Evolutionary conservation across 2,797 vertebrate genomes (phyloP).

Genomic region (Onychomys arenicola): DNA sequence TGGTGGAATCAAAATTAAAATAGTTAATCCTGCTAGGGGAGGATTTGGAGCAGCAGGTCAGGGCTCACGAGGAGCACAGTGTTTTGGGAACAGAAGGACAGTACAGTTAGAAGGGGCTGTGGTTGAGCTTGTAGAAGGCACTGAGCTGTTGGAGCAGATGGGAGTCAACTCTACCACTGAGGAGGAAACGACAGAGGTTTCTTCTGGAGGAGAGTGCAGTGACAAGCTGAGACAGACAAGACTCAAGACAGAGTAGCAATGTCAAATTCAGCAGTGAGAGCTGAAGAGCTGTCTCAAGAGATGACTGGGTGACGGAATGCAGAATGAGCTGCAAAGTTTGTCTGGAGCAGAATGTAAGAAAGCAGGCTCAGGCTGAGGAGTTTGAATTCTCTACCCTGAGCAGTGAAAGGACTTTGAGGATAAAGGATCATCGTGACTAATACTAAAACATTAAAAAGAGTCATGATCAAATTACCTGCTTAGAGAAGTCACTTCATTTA

Average conservation of each 20-base stretch:
- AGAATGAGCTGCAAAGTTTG: background rate
- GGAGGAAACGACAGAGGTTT: background rate
- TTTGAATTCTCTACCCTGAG: background rate
- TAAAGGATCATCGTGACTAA: background rate
- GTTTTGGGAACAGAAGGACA: background rate
- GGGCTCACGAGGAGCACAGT: background rate
- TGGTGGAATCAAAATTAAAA: background rate
- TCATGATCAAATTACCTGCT: background rate
- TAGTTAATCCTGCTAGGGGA: background rate
- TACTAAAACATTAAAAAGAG: background rate
- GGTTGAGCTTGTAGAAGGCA: background rate
- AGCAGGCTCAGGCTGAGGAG: too few relatives aligned
- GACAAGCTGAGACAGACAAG: background rate
- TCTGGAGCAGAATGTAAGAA: background rate
- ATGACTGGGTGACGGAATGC: too few relatives aligned
- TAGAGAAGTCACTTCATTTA: background rate
- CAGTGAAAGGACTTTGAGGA: background rate
- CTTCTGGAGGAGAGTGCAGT: background rate
- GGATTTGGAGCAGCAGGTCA: too few relatives aligned
- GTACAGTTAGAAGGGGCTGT: fast-evolving
- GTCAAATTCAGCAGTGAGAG: background rate
- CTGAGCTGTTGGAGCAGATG: background rate
- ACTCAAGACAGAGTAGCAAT: background rate
- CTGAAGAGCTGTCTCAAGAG: background rate
- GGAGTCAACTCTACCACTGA: background rate